Evolutionary conservation across 2,888 invertebrate species (phyloP), one percentile per base, ranked within the genome.

Genomic region (Chrysolina oricalcia): DNA sequence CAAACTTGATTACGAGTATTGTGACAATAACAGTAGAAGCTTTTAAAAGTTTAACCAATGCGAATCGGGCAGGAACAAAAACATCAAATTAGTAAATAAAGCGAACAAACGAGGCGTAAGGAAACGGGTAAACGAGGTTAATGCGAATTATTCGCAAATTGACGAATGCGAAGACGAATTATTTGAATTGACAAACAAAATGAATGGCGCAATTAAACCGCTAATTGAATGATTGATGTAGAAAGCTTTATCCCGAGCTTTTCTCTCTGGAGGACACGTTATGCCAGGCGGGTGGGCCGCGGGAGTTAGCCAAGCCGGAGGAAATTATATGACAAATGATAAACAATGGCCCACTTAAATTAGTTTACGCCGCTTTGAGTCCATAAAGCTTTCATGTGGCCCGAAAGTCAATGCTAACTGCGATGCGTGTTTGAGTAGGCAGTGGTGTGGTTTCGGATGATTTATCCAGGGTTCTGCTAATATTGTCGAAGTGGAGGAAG

Each of bases 201-300:
- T 87, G 87, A 87, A 88, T 88, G 84, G 87, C 85, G 85, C 87
- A 87, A 87, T 88, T 88, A 87, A 87, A 86, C 86, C 85, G 84
- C 84, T 87, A 88, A 88, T 88, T 86, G 85, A 87, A 87, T 88
- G 87, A 88, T 87, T 87, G 87, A 87, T 87, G 86, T 85, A 85
- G 85, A 84, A 82, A 83, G 85, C 83, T 81, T 82, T 81, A 74
- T 78, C 64, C 74, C 66, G 41, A 23, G 66, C 48, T 66, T 46
- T 43, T 67, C 73, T 71, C 70, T 71, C 74, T 40, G 13, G 46
- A 62, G 77, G 76, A 76, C 76, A 71, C 73, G 66, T 78, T 75
- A 59, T 79, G 78, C 80, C 74, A 76, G 46, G 11, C 64, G 43
- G 75, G 73, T 65, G 67, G 63, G 69, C 70, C 59, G 72, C 71